Base-by-base conservation (phyloP, 2,888 invertebrate species). In the Malthinus seriepunctatus region DNA sequence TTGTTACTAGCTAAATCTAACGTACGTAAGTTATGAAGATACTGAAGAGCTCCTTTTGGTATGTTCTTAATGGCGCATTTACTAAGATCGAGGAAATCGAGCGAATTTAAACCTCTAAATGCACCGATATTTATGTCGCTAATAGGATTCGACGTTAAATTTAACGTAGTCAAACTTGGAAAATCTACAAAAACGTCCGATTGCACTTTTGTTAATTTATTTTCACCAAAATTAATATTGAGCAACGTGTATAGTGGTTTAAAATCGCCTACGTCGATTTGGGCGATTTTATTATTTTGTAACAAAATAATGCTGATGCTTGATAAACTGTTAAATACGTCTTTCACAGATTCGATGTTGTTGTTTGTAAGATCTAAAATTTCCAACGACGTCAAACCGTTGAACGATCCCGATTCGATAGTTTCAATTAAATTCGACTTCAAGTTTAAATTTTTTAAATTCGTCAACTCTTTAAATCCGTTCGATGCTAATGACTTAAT, bases 41-140 rank as follows among this genome's bases (percentile, higher is more conserved):
- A 65, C 12, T 67, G 67, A 46, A 75, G 68, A 6, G 71, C 62
- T 51, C 67, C 69, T 49, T 63, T 67, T 15, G 63, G 64, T 3
- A 78, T 62, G 8, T 67, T 63, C 1, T 35, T 45, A 2, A 79
- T 69, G 4, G 64, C 58, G 57, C 77, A 76, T 48, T 67, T 47
- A 42, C 68, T 70, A 14, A 79, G 56, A 64, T 75, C 69, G 11
- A 79, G 55, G 10, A 63, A 63, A 67, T 77, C 75, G 39, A 79
- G 55, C 1, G 53, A 61, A 23, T 67, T 58, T 10, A 77, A 56
- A 23, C 73, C 69, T 9, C 68, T 57, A 60, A 78, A 77, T 0
- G 72, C 67, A 1, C 65, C 67, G 1, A 66, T 47, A 45, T 56
- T 63, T 32, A 78, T 51, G 0, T n/a, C 56, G 1, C 60, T 56